phyloP scores from a whole-genome alignment of 2,888 invertebrate species.

The Agelastica alni region DNA sequence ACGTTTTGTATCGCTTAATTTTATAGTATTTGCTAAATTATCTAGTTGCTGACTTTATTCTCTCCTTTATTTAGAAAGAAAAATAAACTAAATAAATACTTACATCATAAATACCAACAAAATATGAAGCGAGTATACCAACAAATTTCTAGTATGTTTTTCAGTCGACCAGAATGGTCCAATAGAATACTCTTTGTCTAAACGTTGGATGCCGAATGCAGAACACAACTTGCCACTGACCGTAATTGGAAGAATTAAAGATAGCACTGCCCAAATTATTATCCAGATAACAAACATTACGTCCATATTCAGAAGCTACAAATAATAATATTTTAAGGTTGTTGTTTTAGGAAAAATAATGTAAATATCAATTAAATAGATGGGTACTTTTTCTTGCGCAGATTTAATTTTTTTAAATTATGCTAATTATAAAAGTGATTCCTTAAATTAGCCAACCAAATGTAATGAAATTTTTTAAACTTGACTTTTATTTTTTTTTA shows the following conservation, averaged over 20 bases:
- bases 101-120: slow-evolving; percentile 44
- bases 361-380: too few species aligned
- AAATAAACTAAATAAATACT: slow-evolving; percentile 29
- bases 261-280: slow-evolving; percentile 45
- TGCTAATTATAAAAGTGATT: too few species aligned
- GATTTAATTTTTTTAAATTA: too few species aligned
- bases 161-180: slow-evolving; percentile 33
- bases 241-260: slow-evolving; percentile 42
- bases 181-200: slow-evolving; percentile 44
- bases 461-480: too few species aligned
- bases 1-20: too few species aligned
- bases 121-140: slow-evolving; percentile 38
- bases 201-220: slow-evolving; percentile 40
- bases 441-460: too few species aligned
- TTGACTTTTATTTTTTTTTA: too few species aligned
- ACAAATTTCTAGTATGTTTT: slow-evolving; percentile 32
- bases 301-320: slow-evolving; percentile 48
- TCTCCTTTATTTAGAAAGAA: too few species aligned
- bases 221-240: slow-evolving; percentile 42
- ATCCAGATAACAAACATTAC: slow-evolving; percentile 46
- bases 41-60: too few species aligned
- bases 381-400: not conserved
- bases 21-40: too few species aligned
- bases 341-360: too few species aligned
- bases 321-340: too few species aligned